Evolutionary conservation across 2,888 invertebrate genomes (phyloP).

Genomic region (Drosophila niveifrons): DNA sequence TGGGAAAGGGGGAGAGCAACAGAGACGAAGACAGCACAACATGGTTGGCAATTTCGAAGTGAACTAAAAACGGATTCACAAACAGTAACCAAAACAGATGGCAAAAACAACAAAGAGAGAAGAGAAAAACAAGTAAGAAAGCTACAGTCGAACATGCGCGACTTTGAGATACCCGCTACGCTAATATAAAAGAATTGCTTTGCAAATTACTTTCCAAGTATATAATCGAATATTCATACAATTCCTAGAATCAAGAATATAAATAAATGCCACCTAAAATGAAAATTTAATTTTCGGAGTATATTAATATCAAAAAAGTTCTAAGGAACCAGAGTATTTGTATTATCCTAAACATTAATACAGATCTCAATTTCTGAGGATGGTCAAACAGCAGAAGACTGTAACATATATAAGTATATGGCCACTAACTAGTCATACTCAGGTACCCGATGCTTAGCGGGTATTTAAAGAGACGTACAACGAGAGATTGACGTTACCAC

Average conservation of each 20-base stretch:
- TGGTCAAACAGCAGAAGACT: too few species aligned
- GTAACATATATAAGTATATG: neutral
- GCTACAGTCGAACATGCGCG: neutral
- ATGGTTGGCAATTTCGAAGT: constrained; percentile 73
- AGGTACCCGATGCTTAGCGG: neutral
- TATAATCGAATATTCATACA: too few species aligned
- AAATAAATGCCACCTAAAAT: too few species aligned
- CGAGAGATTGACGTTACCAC: constrained; percentile 35
- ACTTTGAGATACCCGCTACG: neutral
- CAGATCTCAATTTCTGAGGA: neutral
- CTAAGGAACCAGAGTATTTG: neutral
- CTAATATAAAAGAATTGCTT: too few species aligned
- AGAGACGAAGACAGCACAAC: constrained; percentile 46
- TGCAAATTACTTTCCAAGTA: too few species aligned
- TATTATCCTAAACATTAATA: constrained; percentile 4
- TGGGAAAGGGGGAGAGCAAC: constrained; percentile 16
- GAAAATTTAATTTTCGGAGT: too few species aligned
- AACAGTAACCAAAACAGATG: constrained; percentile 54
- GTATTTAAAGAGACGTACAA: constrained; percentile 6
- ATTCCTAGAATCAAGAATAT: too few species aligned
- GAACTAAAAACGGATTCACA: constrained; percentile 76
- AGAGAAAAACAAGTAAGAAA: constrained; percentile 1
- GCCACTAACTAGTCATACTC: neutral
- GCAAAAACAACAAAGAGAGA: constrained; percentile 16
- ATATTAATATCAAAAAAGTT: neutral